These are phyloP conservation scores for Phocoena sinus DNA, from an alignment of 2,113 vertebrate genomes.

Conservation along the genomic window DNA sequence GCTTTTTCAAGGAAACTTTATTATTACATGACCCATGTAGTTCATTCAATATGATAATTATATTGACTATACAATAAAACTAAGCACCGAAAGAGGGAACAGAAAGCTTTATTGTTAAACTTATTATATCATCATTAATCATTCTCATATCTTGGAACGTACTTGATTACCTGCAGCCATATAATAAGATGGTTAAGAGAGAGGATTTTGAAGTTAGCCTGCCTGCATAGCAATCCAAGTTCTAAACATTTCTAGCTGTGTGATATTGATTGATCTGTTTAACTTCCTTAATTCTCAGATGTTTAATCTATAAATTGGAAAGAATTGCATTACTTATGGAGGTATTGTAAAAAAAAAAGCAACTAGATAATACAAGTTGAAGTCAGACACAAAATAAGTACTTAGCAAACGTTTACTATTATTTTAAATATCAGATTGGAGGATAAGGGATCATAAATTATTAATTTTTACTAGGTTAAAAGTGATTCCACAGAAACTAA, in stretches of 20 bases:
- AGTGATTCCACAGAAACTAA: neutral
- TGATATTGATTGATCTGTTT: neutral
- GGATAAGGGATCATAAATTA: neutral
- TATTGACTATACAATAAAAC: neutral
- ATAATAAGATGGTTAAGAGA: neutral
- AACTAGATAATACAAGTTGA: neutral
- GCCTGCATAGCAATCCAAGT: neutral
- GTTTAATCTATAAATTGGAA: neutral
- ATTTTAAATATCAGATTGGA: neutral
- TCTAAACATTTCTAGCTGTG: neutral
- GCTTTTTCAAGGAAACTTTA: neutral
- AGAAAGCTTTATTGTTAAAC: neutral
- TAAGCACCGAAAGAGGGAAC: neutral
- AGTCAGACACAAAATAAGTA: neutral
- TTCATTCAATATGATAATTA: neutral
- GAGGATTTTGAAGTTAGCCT: neutral
- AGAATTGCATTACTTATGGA: neutral
- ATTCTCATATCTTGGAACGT: neutral
- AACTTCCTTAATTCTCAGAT: neutral
- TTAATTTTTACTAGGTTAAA: neutral
- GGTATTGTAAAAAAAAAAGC: neutral
- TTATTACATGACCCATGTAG: neutral
- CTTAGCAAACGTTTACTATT: neutral
- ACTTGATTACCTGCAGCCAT: neutral
- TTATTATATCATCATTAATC: neutral